Evolutionary conservation across 2,888 invertebrate species (phyloP), one percentile per base, ranked within the genome.

Genomic region (Dryobota labecula): DNA sequence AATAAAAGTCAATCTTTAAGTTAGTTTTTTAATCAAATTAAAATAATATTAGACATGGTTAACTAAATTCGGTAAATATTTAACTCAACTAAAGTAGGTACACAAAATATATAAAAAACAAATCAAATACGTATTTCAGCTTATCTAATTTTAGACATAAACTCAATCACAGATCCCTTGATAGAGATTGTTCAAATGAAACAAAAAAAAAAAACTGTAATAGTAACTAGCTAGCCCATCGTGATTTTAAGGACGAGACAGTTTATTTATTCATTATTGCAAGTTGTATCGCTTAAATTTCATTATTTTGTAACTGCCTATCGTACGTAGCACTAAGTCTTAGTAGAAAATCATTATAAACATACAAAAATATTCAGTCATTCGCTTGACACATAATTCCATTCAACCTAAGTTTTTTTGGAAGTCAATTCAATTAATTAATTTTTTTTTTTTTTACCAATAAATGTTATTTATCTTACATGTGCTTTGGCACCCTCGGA

Each of bases 21-120:
- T 78, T 75, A 78, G 53, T 54, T 74, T 73, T 81, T 76, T 83
- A 81, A 69, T 84, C 30, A 72, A 76, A 62, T 76, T 66, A 66
- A 67, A 53, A 72, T 83, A 72, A 61, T 68, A 64, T 63, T 56
- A 76, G 64, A 60, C 53, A 64, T 72, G 63, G 58, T 53, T 63
- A 83, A 75, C 61, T 54, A 75, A 78, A 67, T 65, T 78, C 69
- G 27, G 61, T 72, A 75, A 62, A 71, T 53, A 73, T 76, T 58
- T 71, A 63, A 72, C 43, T 63, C 47, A 82, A 75, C 54, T 64
- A 69, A 69, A 45, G 53, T n/a, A n/a, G n/a, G n/a, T 60, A 74
- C 38, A 41, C 36, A 67, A 41, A 15, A 53, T 36, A 20, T 8
- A 49, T 53, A 53, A 70, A 53, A 57, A 13, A 20, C 7, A 61